These are phyloP conservation scores for Imbricaverruca yamaguchii DNA, from an alignment of 2,888 invertebrate species.

Conservation along the genomic window DNA sequence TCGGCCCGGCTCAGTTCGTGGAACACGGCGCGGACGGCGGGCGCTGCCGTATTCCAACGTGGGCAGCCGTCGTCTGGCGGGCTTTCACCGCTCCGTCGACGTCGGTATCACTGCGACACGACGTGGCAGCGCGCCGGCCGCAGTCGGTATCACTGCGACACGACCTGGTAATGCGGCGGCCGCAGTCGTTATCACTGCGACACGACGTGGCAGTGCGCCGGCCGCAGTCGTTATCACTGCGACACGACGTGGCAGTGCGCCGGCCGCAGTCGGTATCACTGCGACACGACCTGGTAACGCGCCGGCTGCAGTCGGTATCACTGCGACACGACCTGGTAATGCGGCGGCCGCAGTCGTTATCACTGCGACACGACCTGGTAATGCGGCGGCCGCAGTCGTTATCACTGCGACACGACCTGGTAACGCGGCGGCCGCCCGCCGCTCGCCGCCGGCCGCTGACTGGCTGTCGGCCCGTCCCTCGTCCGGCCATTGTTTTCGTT, in stretches of 20 bases:
- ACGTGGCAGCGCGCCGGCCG: not conserved
- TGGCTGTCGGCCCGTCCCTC: too few species aligned
- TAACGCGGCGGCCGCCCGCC: not conserved
- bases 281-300: not conserved
- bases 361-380: not conserved
- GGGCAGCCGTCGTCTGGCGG: too few species aligned
- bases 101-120: not conserved
- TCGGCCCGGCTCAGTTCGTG: too few species aligned
- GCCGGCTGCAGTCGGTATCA: not conserved
- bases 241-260: not conserved
- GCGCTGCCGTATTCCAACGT: not conserved
- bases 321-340: not conserved
- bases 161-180: not conserved
- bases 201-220: not conserved
- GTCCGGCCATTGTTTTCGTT: not conserved
- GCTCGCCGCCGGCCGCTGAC: too few species aligned
- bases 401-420: not conserved
- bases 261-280: not conserved
- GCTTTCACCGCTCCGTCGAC: not conserved
- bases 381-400: not conserved
- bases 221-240: not conserved
- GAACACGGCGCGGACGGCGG: not conserved
- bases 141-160: too few species aligned
- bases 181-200: too few species aligned
- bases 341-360: not conserved